These are phyloP conservation scores for Triplophysa bombifrons DNA, from an alignment of 2,797 vertebrate species.

Conservation along the genomic window DNA sequence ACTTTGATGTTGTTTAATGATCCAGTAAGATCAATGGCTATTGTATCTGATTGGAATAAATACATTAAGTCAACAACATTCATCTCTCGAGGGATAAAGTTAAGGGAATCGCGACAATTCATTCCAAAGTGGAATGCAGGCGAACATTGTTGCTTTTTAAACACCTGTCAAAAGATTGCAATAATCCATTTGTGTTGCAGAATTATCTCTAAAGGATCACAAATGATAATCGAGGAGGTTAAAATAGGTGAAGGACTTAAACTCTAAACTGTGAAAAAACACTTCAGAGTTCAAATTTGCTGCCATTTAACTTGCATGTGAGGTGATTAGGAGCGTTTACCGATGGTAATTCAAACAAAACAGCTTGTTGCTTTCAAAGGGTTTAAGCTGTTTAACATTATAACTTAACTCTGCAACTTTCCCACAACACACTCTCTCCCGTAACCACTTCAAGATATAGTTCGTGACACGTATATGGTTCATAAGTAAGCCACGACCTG, in stretches of 20 bases:
- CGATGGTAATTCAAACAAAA: constrained; percentile 42
- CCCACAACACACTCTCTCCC: constrained; percentile 44
- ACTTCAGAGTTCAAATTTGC: constrained; percentile 22
- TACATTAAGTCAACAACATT: constrained; percentile 30
- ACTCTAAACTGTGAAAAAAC: constrained; percentile 37
- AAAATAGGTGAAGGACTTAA: constrained; percentile 18
- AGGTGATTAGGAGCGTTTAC: constrained; percentile 48
- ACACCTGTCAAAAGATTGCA: constrained; percentile 49
- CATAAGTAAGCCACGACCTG: constrained; percentile 61
- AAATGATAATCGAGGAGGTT: constrained; percentile 20
- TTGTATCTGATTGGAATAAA: constrained; percentile 23
- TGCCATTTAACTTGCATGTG: constrained; percentile 39
- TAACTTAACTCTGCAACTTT: constrained; percentile 40
- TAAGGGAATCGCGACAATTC: background rate
- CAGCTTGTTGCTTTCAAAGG: constrained; percentile 46
- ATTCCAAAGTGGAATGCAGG: constrained; percentile 8
- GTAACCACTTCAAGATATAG: constrained; percentile 47
- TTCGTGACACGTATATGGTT: constrained; percentile 59
- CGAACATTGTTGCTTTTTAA: constrained; percentile 18
- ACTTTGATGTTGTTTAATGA: background rate
- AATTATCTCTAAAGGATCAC: constrained; percentile 48
- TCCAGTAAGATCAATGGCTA: background rate
- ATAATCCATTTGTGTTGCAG: constrained; percentile 26
- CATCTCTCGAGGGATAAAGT: constrained; percentile 13
- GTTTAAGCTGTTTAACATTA: constrained; percentile 59